These are phyloP conservation scores for Stegastes partitus DNA, from an alignment of 2,113 vertebrate genomes.

Conservation along the genomic window DNA sequence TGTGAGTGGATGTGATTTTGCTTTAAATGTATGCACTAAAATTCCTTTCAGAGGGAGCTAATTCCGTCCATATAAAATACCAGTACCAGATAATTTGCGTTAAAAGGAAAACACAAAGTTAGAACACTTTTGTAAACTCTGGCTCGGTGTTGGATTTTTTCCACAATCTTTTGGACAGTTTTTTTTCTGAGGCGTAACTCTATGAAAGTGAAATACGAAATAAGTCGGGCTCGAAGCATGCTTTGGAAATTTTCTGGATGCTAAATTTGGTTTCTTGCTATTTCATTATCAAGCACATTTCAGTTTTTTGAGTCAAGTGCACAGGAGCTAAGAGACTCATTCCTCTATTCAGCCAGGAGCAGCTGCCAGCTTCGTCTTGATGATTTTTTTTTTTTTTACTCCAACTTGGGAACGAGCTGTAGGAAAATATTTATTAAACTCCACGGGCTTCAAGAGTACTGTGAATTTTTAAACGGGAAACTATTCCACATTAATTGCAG, in stretches of 20 bases:
- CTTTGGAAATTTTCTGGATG: slow-evolving; percentile 48
- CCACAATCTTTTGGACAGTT: neutral
- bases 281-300: slow-evolving; percentile 25
- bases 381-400: slow-evolving; percentile 10
- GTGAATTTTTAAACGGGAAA: neutral
- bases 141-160: neutral
- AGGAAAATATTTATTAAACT: slow-evolving; percentile 21
- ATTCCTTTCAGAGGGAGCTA: slow-evolving; percentile 13
- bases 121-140: neutral
- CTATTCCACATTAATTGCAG: slow-evolving; percentile 13
- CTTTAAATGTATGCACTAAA: slow-evolving; percentile 32
- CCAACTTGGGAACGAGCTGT: slow-evolving; percentile 6
- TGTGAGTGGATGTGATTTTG: slow-evolving; percentile 36
- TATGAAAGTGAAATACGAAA: slow-evolving; percentile 28
- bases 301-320: slow-evolving; percentile 3
- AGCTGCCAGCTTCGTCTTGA: slow-evolving; percentile 6
- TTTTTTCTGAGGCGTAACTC: slow-evolving; percentile 9
- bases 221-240: slow-evolving; percentile 14
- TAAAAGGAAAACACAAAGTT: neutral
- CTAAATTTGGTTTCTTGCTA: slow-evolving; percentile 39
- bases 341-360: slow-evolving; percentile 4
- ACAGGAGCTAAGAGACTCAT: slow-evolving; percentile 6
- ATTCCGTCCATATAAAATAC: slow-evolving; percentile 16
- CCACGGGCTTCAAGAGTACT: neutral
- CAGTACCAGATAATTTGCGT: slow-evolving; percentile 1